These are phyloP conservation scores for Garrulus glandarius DNA, from an alignment of 2,797 vertebrate species.

Conservation along the genomic window DNA sequence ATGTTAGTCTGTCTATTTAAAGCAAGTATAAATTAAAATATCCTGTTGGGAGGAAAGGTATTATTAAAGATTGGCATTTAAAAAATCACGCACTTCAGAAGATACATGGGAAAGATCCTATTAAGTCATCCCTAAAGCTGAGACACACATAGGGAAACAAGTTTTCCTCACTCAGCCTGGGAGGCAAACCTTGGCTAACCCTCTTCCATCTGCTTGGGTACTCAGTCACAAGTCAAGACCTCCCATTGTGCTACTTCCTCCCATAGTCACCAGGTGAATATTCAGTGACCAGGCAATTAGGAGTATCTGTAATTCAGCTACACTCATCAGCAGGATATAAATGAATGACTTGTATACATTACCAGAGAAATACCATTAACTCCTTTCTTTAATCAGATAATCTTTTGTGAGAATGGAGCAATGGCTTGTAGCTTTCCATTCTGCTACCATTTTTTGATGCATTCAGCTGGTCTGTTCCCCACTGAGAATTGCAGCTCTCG, in stretches of 20 bases:
- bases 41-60: neutral
- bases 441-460: neutral
- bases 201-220: neutral
- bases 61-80: conserved; percentile 15
- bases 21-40: conserved; percentile 25
- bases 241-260: neutral
- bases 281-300: neutral
- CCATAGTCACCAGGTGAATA: neutral
- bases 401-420: neutral
- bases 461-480: neutral
- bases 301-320: neutral
- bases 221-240: neutral
- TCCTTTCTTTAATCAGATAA: neutral
- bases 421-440: neutral
- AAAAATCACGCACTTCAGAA: neutral
- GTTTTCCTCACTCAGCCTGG: neutral
- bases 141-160: neutral
- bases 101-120: neutral
- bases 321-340: neutral
- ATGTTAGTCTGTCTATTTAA: conserved; percentile 33
- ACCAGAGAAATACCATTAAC: neutral
- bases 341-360: neutral
- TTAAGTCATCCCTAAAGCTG: neutral
- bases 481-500: neutral
- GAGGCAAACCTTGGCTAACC: neutral